These are phyloP conservation scores for Coccyzus lansbergi DNA, from an alignment of 2,797 vertebrate species.

Conservation along the genomic window DNA sequence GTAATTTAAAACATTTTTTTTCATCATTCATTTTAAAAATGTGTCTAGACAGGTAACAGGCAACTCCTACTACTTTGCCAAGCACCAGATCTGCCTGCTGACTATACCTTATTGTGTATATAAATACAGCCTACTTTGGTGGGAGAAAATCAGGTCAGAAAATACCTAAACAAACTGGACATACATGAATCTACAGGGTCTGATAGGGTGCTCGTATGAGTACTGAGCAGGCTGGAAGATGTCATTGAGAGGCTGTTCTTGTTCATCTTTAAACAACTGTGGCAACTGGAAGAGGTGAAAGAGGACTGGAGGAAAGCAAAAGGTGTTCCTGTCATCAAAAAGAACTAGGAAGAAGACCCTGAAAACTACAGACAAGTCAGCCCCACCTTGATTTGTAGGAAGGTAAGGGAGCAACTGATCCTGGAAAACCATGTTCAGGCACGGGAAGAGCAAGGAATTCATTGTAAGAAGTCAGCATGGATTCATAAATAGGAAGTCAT, in stretches of 20 bases:
- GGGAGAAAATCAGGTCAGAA: no score
- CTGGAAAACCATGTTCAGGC: not conserved
- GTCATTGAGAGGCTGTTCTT: no score
- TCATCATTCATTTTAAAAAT: not conserved
- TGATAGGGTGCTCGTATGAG: no score
- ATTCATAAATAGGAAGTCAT: not conserved
- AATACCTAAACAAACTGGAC: no score
- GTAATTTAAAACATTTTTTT: not conserved
- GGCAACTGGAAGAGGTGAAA: not conserved
- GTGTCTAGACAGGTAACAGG: not conserved
- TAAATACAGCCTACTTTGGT: not conserved
- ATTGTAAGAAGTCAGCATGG: not conserved
- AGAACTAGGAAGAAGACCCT: no score
- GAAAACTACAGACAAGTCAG: not conserved
- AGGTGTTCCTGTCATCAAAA: not conserved
- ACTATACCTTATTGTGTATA: not conserved
- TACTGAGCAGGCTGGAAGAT: no score
- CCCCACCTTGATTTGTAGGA: not conserved
- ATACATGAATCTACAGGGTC: no score
- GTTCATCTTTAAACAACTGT: not conserved
- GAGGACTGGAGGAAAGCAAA: not conserved
- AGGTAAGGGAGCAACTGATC: not conserved
- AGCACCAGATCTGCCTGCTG: not conserved
- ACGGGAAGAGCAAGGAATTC: not conserved
- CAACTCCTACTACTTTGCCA: not conserved